Conservation (phyloP, 2,113 vertebrate species). For the Pelmatolapia mariae region DNA sequence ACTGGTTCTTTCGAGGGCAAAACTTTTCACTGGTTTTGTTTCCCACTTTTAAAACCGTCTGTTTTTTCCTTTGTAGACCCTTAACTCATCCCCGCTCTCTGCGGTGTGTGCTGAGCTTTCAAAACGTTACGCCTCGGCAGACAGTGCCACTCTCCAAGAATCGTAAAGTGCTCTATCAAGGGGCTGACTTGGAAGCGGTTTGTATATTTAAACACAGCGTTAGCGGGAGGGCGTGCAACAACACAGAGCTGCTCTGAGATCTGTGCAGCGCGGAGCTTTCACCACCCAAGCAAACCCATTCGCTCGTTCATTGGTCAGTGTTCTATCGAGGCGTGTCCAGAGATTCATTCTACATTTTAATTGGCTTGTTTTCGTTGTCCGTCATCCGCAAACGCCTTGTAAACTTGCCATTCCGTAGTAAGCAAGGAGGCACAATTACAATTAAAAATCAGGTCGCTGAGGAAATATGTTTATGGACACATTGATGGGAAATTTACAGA, state of each 20-base stretch:
- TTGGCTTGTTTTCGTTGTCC: slow-evolving; percentile 5
- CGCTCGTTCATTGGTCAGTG: slow-evolving; percentile 39
- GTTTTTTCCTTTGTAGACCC: not conserved
- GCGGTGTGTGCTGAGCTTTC: slow-evolving; percentile 15
- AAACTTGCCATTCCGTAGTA: not conserved
- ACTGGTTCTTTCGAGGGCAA: not conserved
- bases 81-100: not conserved
- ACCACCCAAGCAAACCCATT: not conserved
- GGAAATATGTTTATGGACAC: not conserved
- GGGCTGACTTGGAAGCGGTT: slow-evolving; percentile 45
- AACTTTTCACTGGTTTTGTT: not conserved
- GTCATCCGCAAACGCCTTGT: not conserved
- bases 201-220: not conserved
- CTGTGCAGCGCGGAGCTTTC: not conserved
- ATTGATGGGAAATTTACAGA: not conserved
- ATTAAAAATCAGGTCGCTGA: not conserved
- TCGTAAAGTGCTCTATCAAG: not conserved
- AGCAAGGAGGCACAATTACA: not conserved
- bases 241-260: slow-evolving; percentile 32
- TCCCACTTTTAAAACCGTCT: not conserved
- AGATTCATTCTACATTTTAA: not conserved
- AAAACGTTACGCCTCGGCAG: slow-evolving; percentile 38
- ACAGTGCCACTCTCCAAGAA: slow-evolving; percentile 7
- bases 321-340: not conserved
- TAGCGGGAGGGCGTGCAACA: accelerated